Conservation (phyloP, 2,888 invertebrate species). For the Synanthedon tipuliformis region DNA sequence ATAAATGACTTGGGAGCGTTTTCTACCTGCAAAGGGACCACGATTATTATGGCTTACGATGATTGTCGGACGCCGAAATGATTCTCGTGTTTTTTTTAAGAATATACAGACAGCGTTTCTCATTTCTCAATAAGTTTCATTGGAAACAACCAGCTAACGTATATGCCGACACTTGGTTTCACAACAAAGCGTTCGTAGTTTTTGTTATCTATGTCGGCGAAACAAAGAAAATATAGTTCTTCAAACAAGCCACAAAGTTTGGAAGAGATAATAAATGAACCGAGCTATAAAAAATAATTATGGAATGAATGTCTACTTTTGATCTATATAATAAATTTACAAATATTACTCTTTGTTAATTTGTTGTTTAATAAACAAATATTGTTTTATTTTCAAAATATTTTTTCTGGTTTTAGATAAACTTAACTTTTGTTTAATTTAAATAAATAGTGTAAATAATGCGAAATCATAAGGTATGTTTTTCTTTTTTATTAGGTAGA, state of each 20-base stretch:
- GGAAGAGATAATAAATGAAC: neutral
- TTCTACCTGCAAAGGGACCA: constrained; percentile 65
- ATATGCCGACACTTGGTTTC: constrained; percentile 31
- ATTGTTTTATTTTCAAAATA: too few species aligned
- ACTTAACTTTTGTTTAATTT: too few species aligned
- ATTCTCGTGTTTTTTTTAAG: constrained; percentile 40
- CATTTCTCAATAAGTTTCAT: constrained; percentile 36
- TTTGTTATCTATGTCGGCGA: constrained; percentile 27
- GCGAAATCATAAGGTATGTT: too few species aligned
- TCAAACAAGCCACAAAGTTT: constrained; percentile 34
- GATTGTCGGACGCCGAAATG: constrained; percentile 63
- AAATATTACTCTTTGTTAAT: too few species aligned
- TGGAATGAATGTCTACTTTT: too few species aligned
- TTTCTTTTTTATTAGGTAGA: too few species aligned
- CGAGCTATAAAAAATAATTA: neutral
- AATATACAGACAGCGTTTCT: constrained; percentile 14
- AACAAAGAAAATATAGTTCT: constrained; percentile 23
- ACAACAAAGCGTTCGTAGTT: constrained; percentile 24
- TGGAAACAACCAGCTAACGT: constrained; percentile 49
- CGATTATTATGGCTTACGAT: constrained; percentile 59
- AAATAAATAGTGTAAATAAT: too few species aligned
- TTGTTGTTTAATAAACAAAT: too few species aligned
- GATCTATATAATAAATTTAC: too few species aligned
- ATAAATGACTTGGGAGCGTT: constrained; percentile 58
- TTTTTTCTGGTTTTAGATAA: too few species aligned